Evolutionary conservation across 2,113 vertebrate genomes (phyloP), one percentile per base, ranked within the genome.

Genomic region (Rostratula benghalensis): DNA sequence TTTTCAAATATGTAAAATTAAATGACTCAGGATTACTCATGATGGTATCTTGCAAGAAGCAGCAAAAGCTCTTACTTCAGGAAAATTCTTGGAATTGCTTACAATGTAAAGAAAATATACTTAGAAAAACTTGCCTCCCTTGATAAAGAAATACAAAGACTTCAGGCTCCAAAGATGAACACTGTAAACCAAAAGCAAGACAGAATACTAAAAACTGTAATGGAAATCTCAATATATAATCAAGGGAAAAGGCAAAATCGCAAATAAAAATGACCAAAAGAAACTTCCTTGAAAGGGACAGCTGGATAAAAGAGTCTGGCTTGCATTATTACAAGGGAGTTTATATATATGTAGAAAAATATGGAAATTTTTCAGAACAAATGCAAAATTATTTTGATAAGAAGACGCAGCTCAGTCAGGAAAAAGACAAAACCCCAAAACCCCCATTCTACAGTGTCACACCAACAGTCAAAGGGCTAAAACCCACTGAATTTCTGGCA

Each of bases 1-100:
- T 96, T 95, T 96, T 56, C 65, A 59, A 94, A 91, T 56, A 95
- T 82, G 90, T 60, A 70, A 94, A 94, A 83, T 90, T 77, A 94
- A 96, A 91, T 97, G 70, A 97, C 78, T 96, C 94, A 94, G 89
- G n/a, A 93, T 96, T 96, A 94, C 80, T 96, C 94, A 95, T 33
- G n/a, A 67, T 74, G 75, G 51, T 68, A 82, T 84, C 77, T 77
- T 68, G 81, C 28, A 84, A 78, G 82, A 87, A 82, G 90, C 69
- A 95, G 57, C 2, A 12, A 86, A 93, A 88, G 65, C 70, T 92
- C 69, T 79, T 61, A 31, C 73, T 76, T 89, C 61, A 77, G n/a
- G 53, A 61, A 64, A 87, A 39, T 67, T 87, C 86, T 84, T 67
- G 59, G 30, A 63, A 63, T 80, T 80, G 78, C 16, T 80, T 94